Percentiles rank a stretch among this genome's conserved stretches.
These are phyloP conservation scores for Platichthys stellatus DNA, from an alignment of 2,113 vertebrate genomes.

Conservation along the genomic window DNA sequence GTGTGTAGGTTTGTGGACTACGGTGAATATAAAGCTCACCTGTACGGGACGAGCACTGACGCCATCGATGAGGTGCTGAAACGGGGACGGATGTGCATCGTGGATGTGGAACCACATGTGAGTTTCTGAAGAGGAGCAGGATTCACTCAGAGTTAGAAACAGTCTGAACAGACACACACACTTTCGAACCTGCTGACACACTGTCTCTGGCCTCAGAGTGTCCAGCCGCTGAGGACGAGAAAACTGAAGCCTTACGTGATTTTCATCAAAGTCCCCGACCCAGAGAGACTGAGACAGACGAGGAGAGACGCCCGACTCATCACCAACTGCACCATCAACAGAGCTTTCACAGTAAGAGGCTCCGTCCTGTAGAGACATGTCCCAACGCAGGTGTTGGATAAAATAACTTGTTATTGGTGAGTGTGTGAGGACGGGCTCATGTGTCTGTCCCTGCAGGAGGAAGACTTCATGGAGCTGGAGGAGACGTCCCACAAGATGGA, in stretches of 20 bases:
- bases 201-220: constrained; percentile 74
- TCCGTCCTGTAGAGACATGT: not conserved
- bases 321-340: constrained; percentile 84
- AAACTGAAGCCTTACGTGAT: constrained; percentile 91
- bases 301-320: constrained; percentile 85
- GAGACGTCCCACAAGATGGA: constrained; percentile 86
- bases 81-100: constrained; percentile 87
- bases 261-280: constrained; percentile 88
- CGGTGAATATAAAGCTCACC: constrained; percentile 86
- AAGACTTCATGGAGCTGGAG: constrained; percentile 90
- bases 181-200: not conserved
- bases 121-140: constrained; percentile 12
- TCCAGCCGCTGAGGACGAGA: constrained; percentile 84
- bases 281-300: constrained; percentile 85
- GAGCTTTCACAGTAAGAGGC: constrained; percentile 85
- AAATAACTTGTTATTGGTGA: not conserved
- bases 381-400: not conserved
- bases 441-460: constrained; percentile 80
- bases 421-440: not conserved
- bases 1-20: constrained; percentile 89
- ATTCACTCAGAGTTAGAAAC: not conserved
- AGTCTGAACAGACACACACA: not conserved
- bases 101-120: constrained; percentile 91
- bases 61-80: constrained; percentile 85
- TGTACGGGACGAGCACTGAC: constrained; percentile 91